Evolutionary conservation across 92 coral and sea anemone genomes (phyloP), one percentile per base, ranked within the genome.

Genomic region (Siderastrea radians): DNA sequence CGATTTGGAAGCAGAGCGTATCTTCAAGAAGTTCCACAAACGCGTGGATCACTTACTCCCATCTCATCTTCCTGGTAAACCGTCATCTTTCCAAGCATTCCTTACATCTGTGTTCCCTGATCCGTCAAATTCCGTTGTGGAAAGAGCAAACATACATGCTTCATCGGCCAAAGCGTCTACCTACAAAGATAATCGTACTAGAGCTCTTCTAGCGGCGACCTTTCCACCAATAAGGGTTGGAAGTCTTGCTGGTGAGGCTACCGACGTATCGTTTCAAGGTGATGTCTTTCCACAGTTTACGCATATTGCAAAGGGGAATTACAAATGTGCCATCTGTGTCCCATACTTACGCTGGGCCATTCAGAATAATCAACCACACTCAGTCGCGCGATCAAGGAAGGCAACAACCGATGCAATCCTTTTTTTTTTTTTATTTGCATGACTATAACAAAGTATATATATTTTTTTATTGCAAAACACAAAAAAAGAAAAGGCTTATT

Each of bases 371-470:
- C 44, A 51, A 52, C 66, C 14, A 3, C 86, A 84, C 57, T 72
- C 88, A 26, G 38, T 26, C 38, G 38, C 38, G 38, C 38, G 38
- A 26, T 26, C 38, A 26, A 26, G 38, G 38, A 26, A 26, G 38
- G 88, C 88, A 8, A 52, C 73, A 38, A 74, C 73, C 1, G 75
- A 84, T 12, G 88, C 88, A 60, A 84, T 84, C n/a, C 57, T 84
- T 14, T 44, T 49, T n/a, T n/a, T n/a, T n/a, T n/a, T n/a, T n/a
- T n/a, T n/a, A n/a, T n/a, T n/a, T n/a, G n/a, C n/a, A n/a, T n/a
- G n/a, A n/a, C n/a, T n/a, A n/a, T n/a, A n/a, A n/a, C n/a, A n/a
- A n/a, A n/a, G n/a, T n/a, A n/a, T n/a, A n/a, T n/a, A n/a, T n/a
- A n/a, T n/a, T n/a, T n/a, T n/a, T n/a, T n/a, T n/a, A n/a, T n/a